Evolutionary conservation across 2,797 vertebrate species (phyloP), one percentile per base, ranked within the genome.

Genomic region (Sebastes umbrosus): DNA sequence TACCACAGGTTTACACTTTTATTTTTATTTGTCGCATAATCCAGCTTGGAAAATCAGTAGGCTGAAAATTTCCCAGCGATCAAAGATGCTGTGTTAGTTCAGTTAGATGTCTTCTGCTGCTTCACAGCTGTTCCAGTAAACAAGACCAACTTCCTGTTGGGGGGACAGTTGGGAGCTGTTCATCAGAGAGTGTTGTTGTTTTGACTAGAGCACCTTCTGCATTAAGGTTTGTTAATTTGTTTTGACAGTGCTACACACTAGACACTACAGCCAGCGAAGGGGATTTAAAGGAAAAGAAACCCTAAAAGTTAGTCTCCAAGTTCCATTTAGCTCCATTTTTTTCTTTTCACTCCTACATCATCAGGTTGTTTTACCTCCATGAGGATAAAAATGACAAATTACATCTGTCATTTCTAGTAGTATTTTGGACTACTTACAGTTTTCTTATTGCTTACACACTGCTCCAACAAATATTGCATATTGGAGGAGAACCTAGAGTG

Each of bases 191-290:
- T 52, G 52, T 39, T 70, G 88, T 71, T 87, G 82, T 86, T 93
- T 85, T 87, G 75, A 85, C 82, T 80, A 54, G 16, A 77, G 62
- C 80, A 76, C 77, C 81, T 82, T 86, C 85, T 70, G 58, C 77
- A 85, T 86, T 84, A 86, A 75, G 72, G 75, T 50, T 78, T 82
- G 68, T 77, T 89, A 78, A 87, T 88, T 89, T 86, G 80, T 89
- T 92, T 88, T 89, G 82, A 80, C 85, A 85, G 77, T 55, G 43
- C 60, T 79, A 39, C 80, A 89, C 82, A 66, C 70, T 3, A 77
- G 64, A 84, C 75, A 73, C 57, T 63, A 39, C 67, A 75, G 62
- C 54, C 34, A 34, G 95, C 90, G 94, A 68, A 67, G 58, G 68
- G 60, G 77, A 73, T 75, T 71, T 29, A 73, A 25, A n/a, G 43